Evolutionary conservation across 92 coral and sea anemone genomes (phyloP).

Genomic region (Epizoanthus fatuus): DNA sequence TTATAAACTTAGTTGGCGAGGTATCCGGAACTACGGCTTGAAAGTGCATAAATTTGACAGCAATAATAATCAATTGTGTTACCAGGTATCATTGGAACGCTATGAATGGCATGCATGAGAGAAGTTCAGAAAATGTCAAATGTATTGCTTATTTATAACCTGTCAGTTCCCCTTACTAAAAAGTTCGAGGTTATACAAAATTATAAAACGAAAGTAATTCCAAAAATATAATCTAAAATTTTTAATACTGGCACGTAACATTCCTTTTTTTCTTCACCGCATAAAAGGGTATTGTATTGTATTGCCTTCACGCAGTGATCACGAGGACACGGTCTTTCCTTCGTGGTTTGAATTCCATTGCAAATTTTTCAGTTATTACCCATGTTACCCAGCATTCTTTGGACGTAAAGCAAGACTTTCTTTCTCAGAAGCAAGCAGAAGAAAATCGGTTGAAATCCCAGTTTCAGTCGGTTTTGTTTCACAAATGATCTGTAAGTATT

Average conservation of each 20-base stretch:
- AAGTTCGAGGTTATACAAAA: too few relatives aligned
- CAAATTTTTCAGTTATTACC: constrained; percentile 72
- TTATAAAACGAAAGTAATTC: too few relatives aligned
- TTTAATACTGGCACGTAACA: not conserved
- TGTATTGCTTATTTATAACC: too few relatives aligned
- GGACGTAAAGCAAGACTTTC: constrained; percentile 29
- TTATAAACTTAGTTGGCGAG: not conserved
- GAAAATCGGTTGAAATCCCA: constrained; percentile 1
- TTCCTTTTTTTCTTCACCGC: not conserved
- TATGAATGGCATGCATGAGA: constrained; percentile 22
- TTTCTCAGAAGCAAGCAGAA: constrained; percentile 10
- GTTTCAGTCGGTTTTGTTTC: not conserved
- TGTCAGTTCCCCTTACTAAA: too few relatives aligned
- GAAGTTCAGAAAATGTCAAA: not conserved
- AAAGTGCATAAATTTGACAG: constrained; percentile 19
- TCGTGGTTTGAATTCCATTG: constrained; percentile 86
- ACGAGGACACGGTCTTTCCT: constrained; percentile 63
- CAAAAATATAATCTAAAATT: too few relatives aligned
- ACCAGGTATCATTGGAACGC: constrained; percentile 44
- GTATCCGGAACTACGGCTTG: constrained; percentile 43
- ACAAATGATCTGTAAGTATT: constrained; percentile 47
- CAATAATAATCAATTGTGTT: constrained; percentile 37
- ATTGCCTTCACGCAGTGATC: constrained; percentile 27
- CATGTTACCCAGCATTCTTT: constrained; percentile 53
- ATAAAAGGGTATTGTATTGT: not conserved